Evolutionary conservation across 2,888 invertebrate genomes (phyloP).

Genomic region (Eupithecia exiguata): DNA sequence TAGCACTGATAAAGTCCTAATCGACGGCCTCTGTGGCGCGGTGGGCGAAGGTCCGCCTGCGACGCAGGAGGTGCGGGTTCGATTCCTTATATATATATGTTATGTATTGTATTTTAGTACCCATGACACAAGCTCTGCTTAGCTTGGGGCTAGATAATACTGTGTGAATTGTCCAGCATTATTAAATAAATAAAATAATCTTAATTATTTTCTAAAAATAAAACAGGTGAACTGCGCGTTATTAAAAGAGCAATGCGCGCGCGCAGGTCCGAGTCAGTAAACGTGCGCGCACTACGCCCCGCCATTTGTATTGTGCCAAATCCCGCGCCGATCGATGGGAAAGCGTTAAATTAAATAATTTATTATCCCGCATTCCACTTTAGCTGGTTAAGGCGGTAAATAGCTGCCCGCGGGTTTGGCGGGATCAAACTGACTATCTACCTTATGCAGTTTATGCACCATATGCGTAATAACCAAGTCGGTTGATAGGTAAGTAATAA

Average conservation of each 20-base stretch:
- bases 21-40: too few relatives aligned
- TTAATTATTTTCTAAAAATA: background rate
- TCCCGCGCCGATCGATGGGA: slow-evolving; percentile 41
- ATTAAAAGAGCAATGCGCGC: slow-evolving; percentile 31
- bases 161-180: too few relatives aligned
- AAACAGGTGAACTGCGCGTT: slow-evolving; percentile 10
- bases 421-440: background rate
- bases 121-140: too few relatives aligned
- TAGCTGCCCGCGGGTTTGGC: background rate
- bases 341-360: slow-evolving; percentile 45
- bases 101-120: too few relatives aligned
- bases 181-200: too few relatives aligned
- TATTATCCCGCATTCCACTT: slow-evolving; percentile 41
- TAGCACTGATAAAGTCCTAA: background rate
- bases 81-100: too few relatives aligned
- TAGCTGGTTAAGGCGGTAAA: slow-evolving; percentile 9
- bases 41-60: too few relatives aligned
- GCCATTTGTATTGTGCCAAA: slow-evolving; percentile 57
- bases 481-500: background rate
- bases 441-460: background rate
- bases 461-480: background rate
- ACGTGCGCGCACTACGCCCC: slow-evolving; percentile 53
- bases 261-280: slow-evolving; percentile 46
- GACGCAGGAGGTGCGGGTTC: too few relatives aligned
- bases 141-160: too few relatives aligned